A percentile compares a stretch with the other conserved stretches of the same genome.
These are phyloP conservation scores for Rhadina sibilatrix DNA, from an alignment of 2,113 vertebrate species.

Conservation along the genomic window DNA sequence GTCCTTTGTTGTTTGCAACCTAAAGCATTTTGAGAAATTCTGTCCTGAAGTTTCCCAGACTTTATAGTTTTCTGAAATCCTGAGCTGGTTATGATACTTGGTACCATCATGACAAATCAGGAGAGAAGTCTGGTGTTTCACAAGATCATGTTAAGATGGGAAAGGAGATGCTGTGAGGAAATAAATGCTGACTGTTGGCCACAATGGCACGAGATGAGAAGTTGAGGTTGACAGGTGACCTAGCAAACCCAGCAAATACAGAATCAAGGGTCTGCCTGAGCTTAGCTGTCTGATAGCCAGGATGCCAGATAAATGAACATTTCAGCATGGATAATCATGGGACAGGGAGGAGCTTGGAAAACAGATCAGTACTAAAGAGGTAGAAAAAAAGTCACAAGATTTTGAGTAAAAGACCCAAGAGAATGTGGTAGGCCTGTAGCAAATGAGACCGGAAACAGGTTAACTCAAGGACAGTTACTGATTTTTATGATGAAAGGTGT, in stretches of 20 bases:
- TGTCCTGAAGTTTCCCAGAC: not conserved
- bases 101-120: accelerated
- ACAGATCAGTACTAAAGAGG: not conserved
- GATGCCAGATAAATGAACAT: not conserved
- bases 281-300: not conserved
- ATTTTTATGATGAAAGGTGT: not conserved
- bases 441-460: not conserved
- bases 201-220: not conserved
- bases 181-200: not conserved
- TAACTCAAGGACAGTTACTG: not conserved
- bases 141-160: not conserved
- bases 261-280: not conserved
- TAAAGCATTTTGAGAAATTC: not conserved
- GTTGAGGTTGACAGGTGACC: not conserved
- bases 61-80: not conserved
- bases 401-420: not conserved
- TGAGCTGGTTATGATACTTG: not conserved
- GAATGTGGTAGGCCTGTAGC: not conserved
- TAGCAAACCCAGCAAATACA: not conserved
- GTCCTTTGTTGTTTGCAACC: not conserved
- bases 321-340: not conserved
- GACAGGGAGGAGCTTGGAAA: not conserved
- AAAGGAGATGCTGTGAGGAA: not conserved
- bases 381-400: not conserved
- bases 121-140: not conserved